Evolutionary conservation across 2,113 vertebrate species (phyloP).

Genomic region (Thermophis baileyi): DNA sequence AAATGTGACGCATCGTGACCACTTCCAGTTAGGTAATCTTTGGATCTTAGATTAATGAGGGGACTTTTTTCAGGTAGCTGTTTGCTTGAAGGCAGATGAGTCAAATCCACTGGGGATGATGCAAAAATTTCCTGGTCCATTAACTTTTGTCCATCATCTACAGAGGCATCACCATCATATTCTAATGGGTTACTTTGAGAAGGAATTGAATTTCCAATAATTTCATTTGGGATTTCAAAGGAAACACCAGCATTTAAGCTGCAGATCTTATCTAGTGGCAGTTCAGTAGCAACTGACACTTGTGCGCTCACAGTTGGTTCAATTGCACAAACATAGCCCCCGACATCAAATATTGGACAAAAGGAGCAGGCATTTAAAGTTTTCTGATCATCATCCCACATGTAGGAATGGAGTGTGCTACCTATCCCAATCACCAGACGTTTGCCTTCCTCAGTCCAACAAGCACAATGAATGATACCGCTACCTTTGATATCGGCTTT

Average conservation of each 20-base stretch:
- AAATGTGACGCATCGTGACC: constrained; percentile 92
- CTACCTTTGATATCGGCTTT: constrained; percentile 78
- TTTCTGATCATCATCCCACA: constrained; percentile 88
- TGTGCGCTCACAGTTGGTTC: constrained; percentile 76
- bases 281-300: constrained; percentile 86
- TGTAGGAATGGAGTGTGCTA: constrained; percentile 85
- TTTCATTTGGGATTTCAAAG: constrained; percentile 62
- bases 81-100: constrained; percentile 77
- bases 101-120: constrained; percentile 77
- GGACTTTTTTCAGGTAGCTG: constrained; percentile 75
- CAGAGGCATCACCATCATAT: constrained; percentile 60
- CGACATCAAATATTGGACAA: constrained; percentile 85
- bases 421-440: constrained; percentile 87
- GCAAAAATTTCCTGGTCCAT: constrained; percentile 68
- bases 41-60: constrained; percentile 78
- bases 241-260: constrained; percentile 79
- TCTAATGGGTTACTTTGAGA: constrained; percentile 53
- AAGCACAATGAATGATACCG: constrained; percentile 85
- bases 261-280: constrained; percentile 90
- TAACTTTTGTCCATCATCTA: constrained; percentile 65
- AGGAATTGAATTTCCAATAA: constrained; percentile 48
- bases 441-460: constrained; percentile 89
- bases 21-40: constrained; percentile 80
- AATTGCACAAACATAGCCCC: constrained; percentile 81
- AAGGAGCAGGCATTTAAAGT: constrained; percentile 77